phyloP scores from a whole-genome alignment of 2,113 vertebrate species.

The Hiodon tergisus region DNA sequence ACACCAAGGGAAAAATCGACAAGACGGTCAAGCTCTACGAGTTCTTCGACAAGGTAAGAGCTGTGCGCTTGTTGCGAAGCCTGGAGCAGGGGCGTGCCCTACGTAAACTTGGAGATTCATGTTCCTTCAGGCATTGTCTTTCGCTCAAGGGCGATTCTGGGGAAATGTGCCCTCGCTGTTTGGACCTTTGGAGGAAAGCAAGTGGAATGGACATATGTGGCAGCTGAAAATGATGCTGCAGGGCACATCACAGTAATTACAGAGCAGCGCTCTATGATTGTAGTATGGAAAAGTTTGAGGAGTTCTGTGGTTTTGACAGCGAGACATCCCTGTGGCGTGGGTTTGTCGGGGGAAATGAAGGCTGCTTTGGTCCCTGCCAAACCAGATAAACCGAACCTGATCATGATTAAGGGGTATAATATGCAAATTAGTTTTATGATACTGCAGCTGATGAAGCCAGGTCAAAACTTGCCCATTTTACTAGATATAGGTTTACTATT shows the following conservation, averaged over 20 bases:
- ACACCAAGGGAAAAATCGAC: constrained; percentile 52
- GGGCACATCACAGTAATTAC: not conserved
- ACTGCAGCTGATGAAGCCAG: not conserved
- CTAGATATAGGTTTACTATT: constrained; percentile 6
- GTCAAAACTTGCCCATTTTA: not conserved
- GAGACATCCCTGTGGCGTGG: not conserved
- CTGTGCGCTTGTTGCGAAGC: not conserved
- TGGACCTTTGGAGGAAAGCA: not conserved
- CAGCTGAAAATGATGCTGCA: not conserved
- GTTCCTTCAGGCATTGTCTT: not conserved
- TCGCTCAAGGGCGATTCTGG: not conserved
- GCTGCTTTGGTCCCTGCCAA: not conserved
- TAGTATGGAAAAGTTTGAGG: not conserved
- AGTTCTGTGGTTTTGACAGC: not conserved
- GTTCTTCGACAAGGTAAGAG: constrained; percentile 69
- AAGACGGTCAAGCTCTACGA: constrained; percentile 62
- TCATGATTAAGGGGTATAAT: constrained; percentile 11
- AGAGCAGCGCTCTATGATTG: not conserved
- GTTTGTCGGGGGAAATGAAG: not conserved
- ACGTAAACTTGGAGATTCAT: not conserved
- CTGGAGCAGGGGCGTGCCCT: not conserved
- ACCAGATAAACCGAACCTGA: not conserved
- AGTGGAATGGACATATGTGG: not conserved
- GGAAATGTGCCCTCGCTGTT: not conserved
- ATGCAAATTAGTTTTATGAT: not conserved